These are phyloP conservation scores for Netelia melanura DNA, from an alignment of 2,888 invertebrate species.

Conservation along the genomic window DNA sequence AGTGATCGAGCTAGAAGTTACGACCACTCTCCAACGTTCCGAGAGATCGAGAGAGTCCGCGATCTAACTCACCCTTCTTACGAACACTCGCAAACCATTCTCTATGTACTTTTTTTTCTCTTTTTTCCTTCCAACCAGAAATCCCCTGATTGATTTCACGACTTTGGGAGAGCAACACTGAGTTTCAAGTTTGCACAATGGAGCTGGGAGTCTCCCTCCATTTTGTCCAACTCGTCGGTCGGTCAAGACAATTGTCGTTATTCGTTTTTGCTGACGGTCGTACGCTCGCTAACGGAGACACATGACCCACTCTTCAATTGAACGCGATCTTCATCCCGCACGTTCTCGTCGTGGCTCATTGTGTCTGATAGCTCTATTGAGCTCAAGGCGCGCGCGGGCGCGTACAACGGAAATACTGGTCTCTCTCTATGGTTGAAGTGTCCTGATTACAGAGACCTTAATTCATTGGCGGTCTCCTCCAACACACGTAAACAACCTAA, in stretches of 20 bases:
- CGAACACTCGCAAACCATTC: background rate
- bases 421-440: constrained; percentile 37
- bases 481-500: background rate
- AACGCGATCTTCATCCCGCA: constrained; percentile 62
- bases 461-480: constrained; percentile 43
- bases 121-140: background rate
- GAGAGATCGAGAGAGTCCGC: constrained; percentile 3
- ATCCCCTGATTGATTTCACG: constrained; percentile 50
- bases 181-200: constrained; percentile 6
- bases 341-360: constrained; percentile 73
- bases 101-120: constrained; percentile 3
- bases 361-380: constrained; percentile 76
- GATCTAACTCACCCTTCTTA: constrained; percentile 20
- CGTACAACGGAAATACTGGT: constrained; percentile 22
- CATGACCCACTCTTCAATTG: constrained; percentile 72
- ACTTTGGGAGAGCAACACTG: background rate
- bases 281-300: constrained; percentile 34
- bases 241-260: constrained; percentile 52
- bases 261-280: constrained; percentile 42
- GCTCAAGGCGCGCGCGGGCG: constrained; percentile 75
- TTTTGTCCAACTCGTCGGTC: constrained; percentile 22
- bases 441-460: constrained; percentile 64
- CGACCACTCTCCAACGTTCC: constrained; percentile 30
- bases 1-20: constrained; percentile 58
- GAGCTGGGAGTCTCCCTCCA: background rate